A percentile compares a stretch with the other conserved stretches of the same genome.
Evolutionary conservation across 2,797 vertebrate species (phyloP).

Genomic region (Sparidentex hasta): DNA sequence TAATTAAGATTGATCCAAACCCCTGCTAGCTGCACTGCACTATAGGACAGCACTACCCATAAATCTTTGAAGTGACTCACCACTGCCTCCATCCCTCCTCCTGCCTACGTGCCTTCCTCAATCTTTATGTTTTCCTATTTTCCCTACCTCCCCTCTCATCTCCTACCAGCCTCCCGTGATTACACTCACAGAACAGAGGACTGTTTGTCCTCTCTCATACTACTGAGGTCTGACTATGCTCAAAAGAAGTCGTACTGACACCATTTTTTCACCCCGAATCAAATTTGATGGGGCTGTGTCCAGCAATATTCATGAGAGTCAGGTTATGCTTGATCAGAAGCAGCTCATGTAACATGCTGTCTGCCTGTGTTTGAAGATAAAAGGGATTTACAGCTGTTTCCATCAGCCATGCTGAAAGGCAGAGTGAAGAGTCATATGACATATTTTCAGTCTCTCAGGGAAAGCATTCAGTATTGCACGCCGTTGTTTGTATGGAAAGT

Average conservation of each 20-base stretch:
- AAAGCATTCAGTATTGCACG: not conserved
- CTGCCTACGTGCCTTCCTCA: slow-evolving; percentile 16
- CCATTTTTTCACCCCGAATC: no score
- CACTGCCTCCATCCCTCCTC: slow-evolving; percentile 11
- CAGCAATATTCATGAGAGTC: not conserved
- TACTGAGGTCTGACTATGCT: not conserved
- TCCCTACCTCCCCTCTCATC: not conserved
- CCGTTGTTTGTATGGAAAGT: not conserved
- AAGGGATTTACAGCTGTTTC: not conserved
- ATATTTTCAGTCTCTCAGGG: not conserved
- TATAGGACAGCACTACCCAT: slow-evolving; percentile 51
- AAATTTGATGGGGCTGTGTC: not conserved
- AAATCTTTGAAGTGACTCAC: slow-evolving; percentile 66
- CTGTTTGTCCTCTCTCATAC: not conserved
- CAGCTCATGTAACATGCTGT: not conserved
- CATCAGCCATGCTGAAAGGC: not conserved
- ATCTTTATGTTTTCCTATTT: slow-evolving; percentile 6
- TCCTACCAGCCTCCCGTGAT: not conserved
- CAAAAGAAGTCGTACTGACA: not conserved
- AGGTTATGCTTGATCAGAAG: not conserved
- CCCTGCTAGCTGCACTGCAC: slow-evolving; percentile 38
- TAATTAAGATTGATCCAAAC: slow-evolving; percentile 75
- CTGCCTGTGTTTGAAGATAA: not conserved
- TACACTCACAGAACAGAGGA: no score
- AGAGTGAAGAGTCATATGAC: not conserved